These are phyloP conservation scores for Colinus virginianus DNA, from an alignment of 2,113 vertebrate species.

Conservation along the genomic window DNA sequence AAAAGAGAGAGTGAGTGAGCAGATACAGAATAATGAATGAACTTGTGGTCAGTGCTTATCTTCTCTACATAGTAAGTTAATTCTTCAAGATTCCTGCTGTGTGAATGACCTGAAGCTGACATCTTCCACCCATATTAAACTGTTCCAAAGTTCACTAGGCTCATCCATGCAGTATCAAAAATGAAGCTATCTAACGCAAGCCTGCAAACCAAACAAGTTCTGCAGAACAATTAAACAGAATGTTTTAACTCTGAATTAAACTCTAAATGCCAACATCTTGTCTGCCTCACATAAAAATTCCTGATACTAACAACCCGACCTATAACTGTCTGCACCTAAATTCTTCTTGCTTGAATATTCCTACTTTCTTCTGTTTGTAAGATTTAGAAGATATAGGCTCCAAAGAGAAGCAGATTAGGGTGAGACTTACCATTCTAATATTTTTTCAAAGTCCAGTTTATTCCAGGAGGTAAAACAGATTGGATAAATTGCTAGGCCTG, in stretches of 20 bases:
- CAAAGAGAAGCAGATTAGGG: not conserved
- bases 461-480: not conserved
- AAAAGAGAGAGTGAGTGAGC: accelerated
- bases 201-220: not conserved
- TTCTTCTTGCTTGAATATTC: not conserved
- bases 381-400: not conserved
- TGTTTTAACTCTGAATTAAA: not conserved
- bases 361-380: not conserved
- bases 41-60: not conserved
- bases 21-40: not conserved
- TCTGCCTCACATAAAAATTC: not conserved
- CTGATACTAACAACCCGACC: not conserved
- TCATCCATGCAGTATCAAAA: not conserved
- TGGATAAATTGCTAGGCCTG: not conserved
- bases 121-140: not conserved
- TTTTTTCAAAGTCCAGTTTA: not conserved
- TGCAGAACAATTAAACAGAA: not conserved
- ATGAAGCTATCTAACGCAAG: not conserved
- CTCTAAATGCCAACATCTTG: no score
- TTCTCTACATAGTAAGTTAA: not conserved
- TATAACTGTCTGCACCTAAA: not conserved
- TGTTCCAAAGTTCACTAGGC: not conserved
- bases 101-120: not conserved
- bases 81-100: not conserved
- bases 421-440: not conserved